Base-by-base conservation (phyloP, 2,888 invertebrate genomes). In the Teinopalpus imperialis region DNA sequence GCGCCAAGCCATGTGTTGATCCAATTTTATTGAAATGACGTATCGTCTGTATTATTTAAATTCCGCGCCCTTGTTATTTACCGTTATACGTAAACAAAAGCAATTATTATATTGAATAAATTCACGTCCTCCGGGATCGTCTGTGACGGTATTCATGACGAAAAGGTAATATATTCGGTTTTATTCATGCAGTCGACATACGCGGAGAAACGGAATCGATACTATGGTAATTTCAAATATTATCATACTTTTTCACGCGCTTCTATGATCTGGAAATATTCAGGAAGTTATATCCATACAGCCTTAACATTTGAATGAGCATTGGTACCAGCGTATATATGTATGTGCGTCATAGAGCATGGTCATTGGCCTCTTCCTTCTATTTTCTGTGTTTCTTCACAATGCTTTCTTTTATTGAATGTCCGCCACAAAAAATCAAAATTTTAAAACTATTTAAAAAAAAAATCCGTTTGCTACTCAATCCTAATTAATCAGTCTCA, bases 141-240 rank as follows among this genome's bases (percentile, higher is more conserved):
- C 13, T 30, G 29, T 44, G 31, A 32, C 39, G 16, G 12, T 39
- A 23, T 39, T 34, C 45, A 39, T 45, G 39, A 34, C n/a, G 35
- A 32, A 37, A 39, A 27, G 2, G 26, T 45, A 34, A 42, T 42
- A 24, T 14, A 27, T 34, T 23, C 20, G 34, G 20, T 48, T 40
- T 54, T 51, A 52, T 54, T 53, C 49, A 53, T 54, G 31, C 48
- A 49, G 39, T 49, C 49, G 48, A 47, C 45, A 49, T 37, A 24
- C 37, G 30, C 44, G 39, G 18, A 18, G 49, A 43, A 49, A 41
- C 44, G 36, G 35, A 49, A 48, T 44, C 45, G 43, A 49, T 51
- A 51, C 45, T 43, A 51, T 51, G 45, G 42, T 52, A 49, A 34
- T 39, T 21, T 18, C 2, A 7, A 9, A 32, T 13, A 45, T 45